Percentiles rank a stretch among this genome's conserved stretches.
Evolutionary conservation across 2,888 invertebrate genomes (phyloP).

Genomic region (Drosophila mayaguana): DNA sequence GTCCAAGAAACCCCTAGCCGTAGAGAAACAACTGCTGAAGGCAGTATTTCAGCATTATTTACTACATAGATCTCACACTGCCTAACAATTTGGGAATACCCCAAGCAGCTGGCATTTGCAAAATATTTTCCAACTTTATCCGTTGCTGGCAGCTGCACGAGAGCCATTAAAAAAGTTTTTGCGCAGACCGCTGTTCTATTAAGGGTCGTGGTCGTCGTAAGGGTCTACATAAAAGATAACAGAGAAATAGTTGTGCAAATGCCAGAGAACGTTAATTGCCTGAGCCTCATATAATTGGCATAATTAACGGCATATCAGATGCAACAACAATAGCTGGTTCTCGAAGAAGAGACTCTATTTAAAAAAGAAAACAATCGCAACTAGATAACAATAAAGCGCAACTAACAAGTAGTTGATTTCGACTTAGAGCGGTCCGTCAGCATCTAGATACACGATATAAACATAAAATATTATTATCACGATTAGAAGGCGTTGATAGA

Average conservation of each 20-base stretch:
- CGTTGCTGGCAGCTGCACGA: constrained; percentile 64
- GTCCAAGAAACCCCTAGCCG: background rate
- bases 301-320: constrained; percentile 24
- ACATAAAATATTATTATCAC: constrained; percentile 26
- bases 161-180: constrained; percentile 71
- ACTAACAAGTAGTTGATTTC: background rate
- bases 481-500: constrained; percentile 29
- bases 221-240: constrained; percentile 72
- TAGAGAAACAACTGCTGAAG: no score
- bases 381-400: background rate
- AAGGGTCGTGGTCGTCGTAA: constrained; percentile 41
- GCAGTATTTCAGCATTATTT: background rate
- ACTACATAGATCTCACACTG: background rate
- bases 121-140: constrained; percentile 47
- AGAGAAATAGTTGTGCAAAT: constrained; percentile 73
- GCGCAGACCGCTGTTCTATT: constrained; percentile 53
- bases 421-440: background rate
- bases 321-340: background rate
- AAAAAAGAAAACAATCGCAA: background rate
- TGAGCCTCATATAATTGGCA: constrained; percentile 27
- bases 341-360: constrained; percentile 1
- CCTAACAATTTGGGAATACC: background rate
- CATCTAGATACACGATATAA: background rate
- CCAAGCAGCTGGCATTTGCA: background rate
- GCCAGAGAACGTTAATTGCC: constrained; percentile 69